Base-by-base conservation (phyloP, 2,888 invertebrate species). In the Eubasilissa splendida region DNA sequence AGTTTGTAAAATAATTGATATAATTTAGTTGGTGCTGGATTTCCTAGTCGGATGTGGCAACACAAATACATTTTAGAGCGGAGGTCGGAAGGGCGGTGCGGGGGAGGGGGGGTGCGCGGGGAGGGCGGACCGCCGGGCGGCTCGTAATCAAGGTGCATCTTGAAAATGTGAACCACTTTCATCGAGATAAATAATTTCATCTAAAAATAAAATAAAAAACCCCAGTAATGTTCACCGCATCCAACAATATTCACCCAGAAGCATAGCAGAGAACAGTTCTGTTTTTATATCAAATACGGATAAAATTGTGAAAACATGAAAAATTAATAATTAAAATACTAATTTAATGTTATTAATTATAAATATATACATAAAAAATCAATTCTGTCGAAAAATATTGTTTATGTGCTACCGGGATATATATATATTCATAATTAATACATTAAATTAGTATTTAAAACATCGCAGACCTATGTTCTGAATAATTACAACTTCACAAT, bases 11-110 rank as follows among this genome's bases (percentile, higher is more conserved):
- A 77, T 77, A 77, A 77, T 77, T 77, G 76, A 77, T 65, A 77
- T 77, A 77, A 71, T 78, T 81, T 81, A 77, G 76, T 77, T 77
- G 53, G 76, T 56, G 76, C 71, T 71, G 78, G 79, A 76, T 71
- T 79, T 76, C 54, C 53, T 76, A 71, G 52, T 66, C 76, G 76
- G 81, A 81, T 83, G 81, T 83, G 83, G 83, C 81, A 83, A 80
- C 83, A 80, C 80, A 65, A 80, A 81, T 81, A 77, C 80, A 77
- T 83, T 83, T 83, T 83, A 83, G 81, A 83, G 83, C 73, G 81
- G 80, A 71, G 76, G 78, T 77, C 56, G 78, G 77, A 70, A 63
- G 42, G 80, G 74, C 22, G 80, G 73, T 22, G 66, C 65, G 73
- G 65, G 79, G 52, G 50, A 70, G 70, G 79, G 75, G 52, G 56